Evolutionary conservation across 2,797 vertebrate species (phyloP).

Genomic region (Anabas testudineus): DNA sequence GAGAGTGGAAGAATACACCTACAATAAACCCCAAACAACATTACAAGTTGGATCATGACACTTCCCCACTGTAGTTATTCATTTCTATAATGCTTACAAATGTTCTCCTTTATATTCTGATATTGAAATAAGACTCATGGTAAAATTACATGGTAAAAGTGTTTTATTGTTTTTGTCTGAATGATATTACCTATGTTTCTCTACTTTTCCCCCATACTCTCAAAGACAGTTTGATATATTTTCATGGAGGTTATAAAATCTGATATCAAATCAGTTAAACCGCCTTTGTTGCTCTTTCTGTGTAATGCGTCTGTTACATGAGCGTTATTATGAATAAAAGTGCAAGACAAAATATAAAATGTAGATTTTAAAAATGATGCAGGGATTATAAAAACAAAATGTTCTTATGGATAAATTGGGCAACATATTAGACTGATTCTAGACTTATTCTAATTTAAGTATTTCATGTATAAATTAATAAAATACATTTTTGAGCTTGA

Average conservation of each 20-base stretch:
- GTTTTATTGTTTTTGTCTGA: slow-evolving; percentile 81
- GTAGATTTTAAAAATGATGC: slow-evolving; percentile 20
- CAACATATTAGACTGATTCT: slow-evolving; percentile 1
- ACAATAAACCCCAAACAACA: slow-evolving; percentile 80
- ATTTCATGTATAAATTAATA: not conserved
- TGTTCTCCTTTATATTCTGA: slow-evolving; percentile 75
- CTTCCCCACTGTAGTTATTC: slow-evolving; percentile 77
- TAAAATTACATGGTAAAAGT: slow-evolving; percentile 76
- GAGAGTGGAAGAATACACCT: slow-evolving; percentile 75
- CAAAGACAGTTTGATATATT: slow-evolving; percentile 75
- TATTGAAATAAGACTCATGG: slow-evolving; percentile 81
- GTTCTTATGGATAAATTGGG: no score
- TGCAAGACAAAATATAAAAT: slow-evolving; percentile 43
- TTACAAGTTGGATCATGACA: slow-evolving; percentile 83
- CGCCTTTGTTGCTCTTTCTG: slow-evolving; percentile 52
- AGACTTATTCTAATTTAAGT: slow-evolving; percentile 2
- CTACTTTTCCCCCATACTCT: slow-evolving; percentile 19
- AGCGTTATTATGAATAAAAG: slow-evolving; percentile 48
- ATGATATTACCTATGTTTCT: slow-evolving; percentile 73
- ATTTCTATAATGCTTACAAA: slow-evolving; percentile 79
- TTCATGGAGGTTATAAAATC: slow-evolving; percentile 62
- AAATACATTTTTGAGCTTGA: no score
- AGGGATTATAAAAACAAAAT: no score
- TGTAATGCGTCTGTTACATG: slow-evolving; percentile 32
- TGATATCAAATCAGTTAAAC: slow-evolving; percentile 70